Base-by-base conservation (phyloP, 2,888 invertebrate species). In the Geophilus truncorum region DNA sequence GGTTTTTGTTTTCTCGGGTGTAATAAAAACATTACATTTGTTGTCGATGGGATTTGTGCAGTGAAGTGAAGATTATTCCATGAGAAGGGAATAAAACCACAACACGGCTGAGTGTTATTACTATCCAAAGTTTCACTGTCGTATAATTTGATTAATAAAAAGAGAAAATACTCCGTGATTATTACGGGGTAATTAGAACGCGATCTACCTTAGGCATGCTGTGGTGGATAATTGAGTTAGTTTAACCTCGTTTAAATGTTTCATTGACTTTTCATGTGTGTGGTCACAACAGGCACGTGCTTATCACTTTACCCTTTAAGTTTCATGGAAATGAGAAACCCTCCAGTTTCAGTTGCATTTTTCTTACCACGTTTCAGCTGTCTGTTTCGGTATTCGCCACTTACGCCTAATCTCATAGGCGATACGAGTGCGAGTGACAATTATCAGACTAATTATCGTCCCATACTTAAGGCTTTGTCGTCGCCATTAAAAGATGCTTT, bases 161-260 rank as follows among this genome's bases (percentile, higher is more conserved):
- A 70, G 15, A 62, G 62, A 23, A 62, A 70, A 70, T 70, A 70
- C 28, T 70, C 12, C 15, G 28, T 25, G 3, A 25, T 70, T 70
- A 25, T 70, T 70, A 51, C 70, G 15, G 70, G 70, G 12, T 70
- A 70, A 70, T 70, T 70, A 70, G 70, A 25, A 70, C 28, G 1
- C n/a, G 25, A 70, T 70, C 28, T 70, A 70, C 70, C 70, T 70
- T 23, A 25, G 28, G 70, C 25, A 28, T 10, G 12, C n/a, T 70
- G 23, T 12, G 70, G 70, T 28, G 28, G 1, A 10, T 70, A 70
- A 70, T 70, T 28, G n/a, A 70, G 70, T 70, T 70, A 70, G 70
- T 25, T 70, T 70, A 70, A 70, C 70, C 70, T 70, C 28, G 70
- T 70, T 70, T 70, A 28, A 70, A 70, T 70, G 70, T 70, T 70